A percentile compares a stretch with the other conserved stretches of the same genome.
Conservation (phyloP, 2,888 invertebrate species). For the Drosophila quinaria region DNA sequence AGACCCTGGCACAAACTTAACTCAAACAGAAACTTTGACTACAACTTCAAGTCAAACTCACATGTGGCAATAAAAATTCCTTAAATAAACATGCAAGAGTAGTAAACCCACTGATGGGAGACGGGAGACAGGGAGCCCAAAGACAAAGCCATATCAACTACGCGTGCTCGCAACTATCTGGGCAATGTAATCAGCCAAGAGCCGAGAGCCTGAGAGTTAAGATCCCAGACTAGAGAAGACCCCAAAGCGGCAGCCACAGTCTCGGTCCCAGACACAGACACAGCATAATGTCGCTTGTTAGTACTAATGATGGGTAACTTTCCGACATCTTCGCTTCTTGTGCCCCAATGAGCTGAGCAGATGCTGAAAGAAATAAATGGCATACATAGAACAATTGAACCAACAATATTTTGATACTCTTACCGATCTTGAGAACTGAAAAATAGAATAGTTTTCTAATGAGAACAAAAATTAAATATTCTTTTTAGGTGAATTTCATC, state of each 20-base stretch:
- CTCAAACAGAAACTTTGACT: constrained; percentile 17
- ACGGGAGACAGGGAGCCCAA: constrained; percentile 4
- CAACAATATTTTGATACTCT: constrained; percentile 33
- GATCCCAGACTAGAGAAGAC: constrained; percentile 46
- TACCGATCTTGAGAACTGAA: neutral
- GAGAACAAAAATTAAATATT: too few relatives aligned
- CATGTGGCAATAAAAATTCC: constrained; percentile 69
- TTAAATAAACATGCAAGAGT: constrained; percentile 68
- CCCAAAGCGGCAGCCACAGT: constrained; percentile 37
- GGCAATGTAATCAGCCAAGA: constrained; percentile 53
- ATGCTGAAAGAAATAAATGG: constrained; percentile 43
- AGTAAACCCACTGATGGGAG: constrained; percentile 1
- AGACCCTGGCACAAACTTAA: constrained; percentile 19
- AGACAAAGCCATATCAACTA: constrained; percentile 63
- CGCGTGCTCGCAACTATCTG: constrained; percentile 68
- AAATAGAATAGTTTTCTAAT: too few relatives aligned
- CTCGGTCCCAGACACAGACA: constrained; percentile 2
- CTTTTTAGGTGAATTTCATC: too few relatives aligned
- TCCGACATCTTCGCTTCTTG: constrained; percentile 32
- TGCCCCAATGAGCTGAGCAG: constrained; percentile 31
- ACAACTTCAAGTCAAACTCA: constrained; percentile 23
- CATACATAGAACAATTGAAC: neutral
- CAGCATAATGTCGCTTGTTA: constrained; percentile 77
- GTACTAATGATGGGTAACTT: constrained; percentile 77
- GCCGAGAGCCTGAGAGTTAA: constrained; percentile 32